Base-by-base conservation (phyloP, 2,888 invertebrate genomes). In the Isoperla grammatica region DNA sequence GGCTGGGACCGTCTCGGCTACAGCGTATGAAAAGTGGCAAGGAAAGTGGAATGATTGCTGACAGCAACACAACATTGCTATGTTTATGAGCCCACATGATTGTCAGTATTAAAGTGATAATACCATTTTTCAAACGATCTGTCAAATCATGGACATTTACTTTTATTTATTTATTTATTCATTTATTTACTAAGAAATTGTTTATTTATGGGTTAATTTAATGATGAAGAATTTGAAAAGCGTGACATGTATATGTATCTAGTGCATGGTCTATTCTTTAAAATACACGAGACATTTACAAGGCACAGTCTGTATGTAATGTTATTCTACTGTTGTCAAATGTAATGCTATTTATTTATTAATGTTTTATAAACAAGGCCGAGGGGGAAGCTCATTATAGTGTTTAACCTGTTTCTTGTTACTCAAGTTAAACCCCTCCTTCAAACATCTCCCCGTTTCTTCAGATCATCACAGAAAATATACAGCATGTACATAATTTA, bases 251-350 rank as follows among this genome's bases (percentile, higher is more conserved):
- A 29, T 29, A 45, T 45, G 45, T 13, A 45, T 45, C 15, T 45
- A 45, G 45, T 45, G 45, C 45, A 45, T 45, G 17, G 45, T 45
- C 45, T 45, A 45, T 45, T 45, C 29, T 45, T 45, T 19, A 45
- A 49, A 56, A 56, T 42, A 59, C 50, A 56, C 60, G 55, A 58
- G 50, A 63, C 59, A 55, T 58, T 61, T 64, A 60, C 62, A 64
- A 64, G 64, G 64, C 64, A 64, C 64, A 58, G 59, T 63, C 61
- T 61, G 59, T 63, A 59, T 53, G 37, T 53, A 37, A 15, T 53
- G 20, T 50, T 50, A 20, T 53, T 53, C 23, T 48, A 43, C 62
- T 62, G 54, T 53, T 57, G 50, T 62, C 43, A 42, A 50, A 56
- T 62, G 37, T 61, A 22, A 49, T 58, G 43, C 45, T 42, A 22